These are phyloP conservation scores for Andrena camellia DNA, from an alignment of 2,888 invertebrate species.

Conservation along the genomic window DNA sequence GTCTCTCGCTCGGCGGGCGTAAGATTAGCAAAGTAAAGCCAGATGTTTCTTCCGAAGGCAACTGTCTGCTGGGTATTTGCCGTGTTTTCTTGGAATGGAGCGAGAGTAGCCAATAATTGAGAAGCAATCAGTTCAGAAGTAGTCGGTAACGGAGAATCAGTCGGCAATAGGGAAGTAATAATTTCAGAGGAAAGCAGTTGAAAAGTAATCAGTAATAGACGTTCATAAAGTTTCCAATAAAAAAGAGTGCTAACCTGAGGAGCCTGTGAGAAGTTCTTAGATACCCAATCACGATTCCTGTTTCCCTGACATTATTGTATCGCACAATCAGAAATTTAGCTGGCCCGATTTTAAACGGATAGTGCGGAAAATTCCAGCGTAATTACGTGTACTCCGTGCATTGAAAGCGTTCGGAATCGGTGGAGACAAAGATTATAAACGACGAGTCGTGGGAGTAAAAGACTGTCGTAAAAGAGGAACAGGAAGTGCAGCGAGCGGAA, in stretches of 20 bases:
- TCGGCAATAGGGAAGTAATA: not conserved
- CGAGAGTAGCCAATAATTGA: not conserved
- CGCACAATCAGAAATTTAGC: not conserved
- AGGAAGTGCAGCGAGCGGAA: conserved; percentile 66
- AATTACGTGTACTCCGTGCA: not conserved
- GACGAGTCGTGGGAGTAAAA: conserved; percentile 40
- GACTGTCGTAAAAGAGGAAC: conserved; percentile 64
- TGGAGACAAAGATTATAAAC: conserved; percentile 50
- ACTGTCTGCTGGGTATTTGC: no score
- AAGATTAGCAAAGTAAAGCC: conserved; percentile 7
- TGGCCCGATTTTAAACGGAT: not conserved
- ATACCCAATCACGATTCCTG: no score
- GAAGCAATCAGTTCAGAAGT: not conserved
- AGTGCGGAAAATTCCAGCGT: not conserved
- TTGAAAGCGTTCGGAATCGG: not conserved
- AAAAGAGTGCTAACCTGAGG: no score
- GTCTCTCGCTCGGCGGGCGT: not conserved
- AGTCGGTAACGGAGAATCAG: not conserved
- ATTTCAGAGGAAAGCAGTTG: not conserved
- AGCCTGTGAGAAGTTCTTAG: no score
- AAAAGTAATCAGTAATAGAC: no score
- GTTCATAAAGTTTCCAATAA: no score
- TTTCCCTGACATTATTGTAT: not conserved
- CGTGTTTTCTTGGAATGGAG: conserved; percentile 1
- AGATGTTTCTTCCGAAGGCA: not conserved